Evolutionary conservation across 2,113 vertebrate genomes (phyloP).

Genomic region (Nyctereutes procyonoides): DNA sequence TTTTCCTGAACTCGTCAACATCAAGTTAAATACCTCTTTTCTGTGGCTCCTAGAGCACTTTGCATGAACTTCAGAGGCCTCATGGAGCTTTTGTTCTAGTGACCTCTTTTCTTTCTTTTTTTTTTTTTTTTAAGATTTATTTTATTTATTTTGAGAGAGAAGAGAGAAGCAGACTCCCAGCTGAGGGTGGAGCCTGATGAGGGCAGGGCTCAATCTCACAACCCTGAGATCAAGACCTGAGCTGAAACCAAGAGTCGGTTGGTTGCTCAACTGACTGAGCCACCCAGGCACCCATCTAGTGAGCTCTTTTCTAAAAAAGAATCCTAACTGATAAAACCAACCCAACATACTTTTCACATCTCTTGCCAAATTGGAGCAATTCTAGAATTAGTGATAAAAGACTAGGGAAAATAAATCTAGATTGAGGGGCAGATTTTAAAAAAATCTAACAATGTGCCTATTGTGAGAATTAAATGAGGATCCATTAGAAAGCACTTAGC

Average conservation of each 20-base stretch:
- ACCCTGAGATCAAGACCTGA: not conserved
- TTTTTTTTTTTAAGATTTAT: not conserved
- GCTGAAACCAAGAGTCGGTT: not conserved
- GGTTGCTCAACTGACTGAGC: not conserved
- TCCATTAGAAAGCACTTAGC: not conserved
- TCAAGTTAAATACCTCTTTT: not conserved
- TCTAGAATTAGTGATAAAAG: not conserved
- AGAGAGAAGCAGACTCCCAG: not conserved
- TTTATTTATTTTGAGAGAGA: not conserved
- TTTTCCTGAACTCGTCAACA: not conserved
- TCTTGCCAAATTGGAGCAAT: constrained; percentile 33
- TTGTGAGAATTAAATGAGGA: constrained; percentile 3
- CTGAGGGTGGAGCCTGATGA: not conserved
- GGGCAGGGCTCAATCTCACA: not conserved
- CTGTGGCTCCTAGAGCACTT: not conserved
- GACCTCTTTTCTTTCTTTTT: not conserved
- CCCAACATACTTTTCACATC: not conserved
- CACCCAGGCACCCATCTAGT: not conserved
- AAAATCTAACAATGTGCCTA: constrained; percentile 1
- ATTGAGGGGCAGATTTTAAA: not conserved
- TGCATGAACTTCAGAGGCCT: not conserved
- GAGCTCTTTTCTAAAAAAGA: not conserved
- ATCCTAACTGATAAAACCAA: not conserved
- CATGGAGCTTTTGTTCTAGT: not conserved
- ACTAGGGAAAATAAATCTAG: not conserved